Conservation (phyloP, 1,140 invertebrate species). For the Trissolcus basalis region DNA sequence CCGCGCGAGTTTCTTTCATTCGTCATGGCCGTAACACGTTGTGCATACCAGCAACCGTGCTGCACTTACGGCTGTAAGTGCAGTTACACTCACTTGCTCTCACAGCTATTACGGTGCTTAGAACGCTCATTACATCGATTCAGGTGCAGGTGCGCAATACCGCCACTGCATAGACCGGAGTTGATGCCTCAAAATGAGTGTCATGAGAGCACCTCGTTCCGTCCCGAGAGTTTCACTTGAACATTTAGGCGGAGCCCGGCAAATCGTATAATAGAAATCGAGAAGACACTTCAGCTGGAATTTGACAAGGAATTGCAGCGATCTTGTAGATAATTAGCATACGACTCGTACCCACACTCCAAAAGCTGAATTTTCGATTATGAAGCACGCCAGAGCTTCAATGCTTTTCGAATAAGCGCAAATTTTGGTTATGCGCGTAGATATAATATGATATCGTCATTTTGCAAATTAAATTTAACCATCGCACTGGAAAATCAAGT, state of each 20-base stretch:
- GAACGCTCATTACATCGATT: conserved; percentile 63
- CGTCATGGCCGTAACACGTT: conserved; percentile 56
- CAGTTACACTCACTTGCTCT: conserved; percentile 57
- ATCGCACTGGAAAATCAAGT: no score
- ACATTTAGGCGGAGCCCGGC: conserved; percentile 32
- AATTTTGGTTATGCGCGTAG: no score
- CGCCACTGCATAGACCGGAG: conserved; percentile 23
- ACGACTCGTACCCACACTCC: background rate
- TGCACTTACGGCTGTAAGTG: conserved; percentile 57
- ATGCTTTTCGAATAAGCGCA: background rate
- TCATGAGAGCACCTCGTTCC: conserved; percentile 52
- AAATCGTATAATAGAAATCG: conserved; percentile 37
- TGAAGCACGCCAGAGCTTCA: background rate
- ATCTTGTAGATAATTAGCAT: conserved; percentile 37
- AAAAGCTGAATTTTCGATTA: background rate
- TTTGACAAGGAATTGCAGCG: conserved; percentile 41
- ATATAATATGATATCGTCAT: no score
- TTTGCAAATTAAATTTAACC: no score
- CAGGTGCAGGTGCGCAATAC: conserved; percentile 58
- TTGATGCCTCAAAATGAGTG: conserved; percentile 55
- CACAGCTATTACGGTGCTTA: conserved; percentile 57
- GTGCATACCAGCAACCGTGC: conserved; percentile 42
- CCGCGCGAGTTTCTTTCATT: conserved; percentile 63
- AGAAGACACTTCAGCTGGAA: conserved; percentile 36
- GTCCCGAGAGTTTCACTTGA: conserved; percentile 45